A percentile compares a stretch with the other conserved stretches of the same genome.
Conservation (phyloP, 2,113 vertebrate genomes). For the Andinoacara biseriatus region DNA sequence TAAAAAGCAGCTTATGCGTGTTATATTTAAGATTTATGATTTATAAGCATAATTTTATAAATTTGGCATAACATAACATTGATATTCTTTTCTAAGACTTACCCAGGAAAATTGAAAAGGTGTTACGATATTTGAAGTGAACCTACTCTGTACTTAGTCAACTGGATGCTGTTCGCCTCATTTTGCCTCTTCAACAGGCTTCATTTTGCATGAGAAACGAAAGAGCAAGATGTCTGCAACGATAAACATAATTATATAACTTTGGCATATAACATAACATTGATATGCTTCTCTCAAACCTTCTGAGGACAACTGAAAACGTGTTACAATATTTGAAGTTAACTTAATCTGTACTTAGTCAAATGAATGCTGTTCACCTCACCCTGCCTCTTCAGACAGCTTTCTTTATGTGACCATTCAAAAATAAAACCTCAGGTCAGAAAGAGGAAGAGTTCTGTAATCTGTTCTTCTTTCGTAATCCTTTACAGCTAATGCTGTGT, state of each 20-base stretch:
- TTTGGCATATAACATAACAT: not conserved
- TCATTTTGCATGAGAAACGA: too few species aligned
- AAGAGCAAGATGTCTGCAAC: too few species aligned
- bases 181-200: too few species aligned
- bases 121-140: too few species aligned
- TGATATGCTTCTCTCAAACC: not conserved
- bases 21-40: not conserved
- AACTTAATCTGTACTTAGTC: conserved; percentile 19
- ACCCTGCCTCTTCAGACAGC: not conserved
- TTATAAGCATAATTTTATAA: not conserved
- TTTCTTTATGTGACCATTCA: not conserved
- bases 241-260: too few species aligned
- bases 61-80: too few species aligned
- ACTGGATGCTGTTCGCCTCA: too few species aligned
- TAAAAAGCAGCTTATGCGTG: not conserved
- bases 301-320: not conserved
- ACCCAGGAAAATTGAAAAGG: too few species aligned
- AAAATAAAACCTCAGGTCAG: not conserved
- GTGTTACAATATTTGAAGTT: not conserved
- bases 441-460: conserved; percentile 41
- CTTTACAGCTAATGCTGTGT: not conserved
- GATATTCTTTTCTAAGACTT: too few species aligned
- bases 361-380: not conserved
- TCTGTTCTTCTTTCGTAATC: not conserved
- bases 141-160: too few species aligned